Base-by-base conservation (phyloP, 2,888 invertebrate genomes). In the Amorpha juglandis region DNA sequence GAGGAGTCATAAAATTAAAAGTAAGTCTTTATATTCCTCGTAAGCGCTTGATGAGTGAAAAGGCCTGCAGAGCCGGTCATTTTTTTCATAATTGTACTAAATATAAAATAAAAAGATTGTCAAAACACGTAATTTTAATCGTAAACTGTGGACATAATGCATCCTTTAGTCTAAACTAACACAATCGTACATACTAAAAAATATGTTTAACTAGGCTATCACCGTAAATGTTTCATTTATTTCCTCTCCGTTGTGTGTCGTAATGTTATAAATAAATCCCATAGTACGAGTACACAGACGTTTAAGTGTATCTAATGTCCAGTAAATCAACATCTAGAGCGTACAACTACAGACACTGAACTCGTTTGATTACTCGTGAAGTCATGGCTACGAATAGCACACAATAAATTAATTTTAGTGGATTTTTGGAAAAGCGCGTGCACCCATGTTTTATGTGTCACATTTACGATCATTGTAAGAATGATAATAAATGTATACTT, bases 381-480 rank as follows among this genome's bases (percentile, higher is more conserved):
- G 38, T 58, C 58, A 58, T 16, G 19, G 3, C 42, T 58, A 19
- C 16, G 19, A 58, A 38, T 58, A 58, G 19, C 42, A 16, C 11
- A 58, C 42, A 58, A 58, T 58, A 58, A 58, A 58, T 58, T 42
- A 11, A 58, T 42, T 42, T 58, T 58, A 58, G 42, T 19, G 42
- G 42, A 19, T 19, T 58, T 58, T 58, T 58, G 42, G 42, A 58
- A 58, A 19, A 58, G 58, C 21, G 51, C 42, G 38, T 58, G 42
- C n/a, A 42, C 11, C 58, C 42, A 58, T 42, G 42, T 58, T 58
- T 58, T 58, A 58, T 42, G 58, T 58, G 58, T 19, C 58, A 58
- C 6, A 42, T 58, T 58, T 42, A 58, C 58, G 58, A 42, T 16
- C 42, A 38, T 42, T 19, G 42, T 38, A 55, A 58, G 38, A 38